A percentile compares a stretch with the other conserved stretches of the same genome.
Evolutionary conservation across 2,113 vertebrate species (phyloP).

Genomic region (Pelmatolapia mariae): DNA sequence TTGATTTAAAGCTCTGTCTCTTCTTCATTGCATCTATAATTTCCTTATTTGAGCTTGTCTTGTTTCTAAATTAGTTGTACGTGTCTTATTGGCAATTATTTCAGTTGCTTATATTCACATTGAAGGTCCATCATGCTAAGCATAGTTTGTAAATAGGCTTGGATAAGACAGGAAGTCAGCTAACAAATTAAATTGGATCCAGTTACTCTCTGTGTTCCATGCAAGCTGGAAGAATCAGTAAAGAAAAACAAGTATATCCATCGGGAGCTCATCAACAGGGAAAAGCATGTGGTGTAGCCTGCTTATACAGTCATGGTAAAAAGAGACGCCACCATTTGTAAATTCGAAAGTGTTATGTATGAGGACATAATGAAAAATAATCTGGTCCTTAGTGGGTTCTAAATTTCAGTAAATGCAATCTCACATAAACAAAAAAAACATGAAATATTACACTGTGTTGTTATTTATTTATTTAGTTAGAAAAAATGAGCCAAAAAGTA

Average conservation of each 20-base stretch:
- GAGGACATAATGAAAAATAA: background rate
- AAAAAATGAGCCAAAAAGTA: background rate
- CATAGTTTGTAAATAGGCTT: background rate
- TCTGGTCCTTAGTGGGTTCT: background rate
- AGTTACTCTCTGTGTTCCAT: background rate
- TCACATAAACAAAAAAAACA: background rate
- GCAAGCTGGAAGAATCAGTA: background rate
- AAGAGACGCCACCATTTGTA: background rate
- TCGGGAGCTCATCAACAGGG: background rate
- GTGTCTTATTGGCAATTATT: background rate
- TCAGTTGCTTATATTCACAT: background rate
- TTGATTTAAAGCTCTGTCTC: background rate
- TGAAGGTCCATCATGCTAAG: background rate
- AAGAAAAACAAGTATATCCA: background rate
- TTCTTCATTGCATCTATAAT: background rate
- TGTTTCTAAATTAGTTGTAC: background rate
- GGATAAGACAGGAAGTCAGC: background rate
- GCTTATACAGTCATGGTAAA: background rate
- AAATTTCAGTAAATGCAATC: background rate
- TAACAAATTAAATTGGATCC: constrained; percentile 11
- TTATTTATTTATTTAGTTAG: background rate
- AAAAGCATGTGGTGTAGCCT: background rate
- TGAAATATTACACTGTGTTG: background rate
- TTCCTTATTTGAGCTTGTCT: background rate
- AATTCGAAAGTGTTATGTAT: background rate